Conservation (phyloP, 2,113 vertebrate species). For the Gambusia affinis region DNA sequence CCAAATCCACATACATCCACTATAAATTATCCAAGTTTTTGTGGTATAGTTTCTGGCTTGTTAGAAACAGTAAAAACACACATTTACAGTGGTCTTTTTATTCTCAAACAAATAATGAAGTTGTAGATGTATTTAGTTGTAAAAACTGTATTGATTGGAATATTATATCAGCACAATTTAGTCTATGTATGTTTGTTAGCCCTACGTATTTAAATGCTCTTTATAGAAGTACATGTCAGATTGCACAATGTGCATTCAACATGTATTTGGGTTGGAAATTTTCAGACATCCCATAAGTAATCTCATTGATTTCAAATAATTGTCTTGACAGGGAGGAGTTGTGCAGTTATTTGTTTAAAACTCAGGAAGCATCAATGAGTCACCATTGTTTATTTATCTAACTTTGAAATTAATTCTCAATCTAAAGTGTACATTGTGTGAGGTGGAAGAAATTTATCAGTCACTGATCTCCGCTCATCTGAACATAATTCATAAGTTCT, state of each 20-base stretch:
- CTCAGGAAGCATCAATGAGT: not conserved
- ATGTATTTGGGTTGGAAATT: not conserved
- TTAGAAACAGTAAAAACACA: no score
- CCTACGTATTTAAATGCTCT: no score
- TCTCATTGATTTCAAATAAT: not conserved
- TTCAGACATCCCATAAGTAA: no score
- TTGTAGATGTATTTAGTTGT: not conserved
- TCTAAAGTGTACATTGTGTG: slow-evolving; percentile 11
- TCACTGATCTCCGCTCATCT: not conserved
- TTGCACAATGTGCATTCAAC: not conserved
- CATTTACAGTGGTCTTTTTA: not conserved
- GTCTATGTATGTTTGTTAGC: no score
- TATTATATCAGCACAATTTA: no score
- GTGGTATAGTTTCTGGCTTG: no score
- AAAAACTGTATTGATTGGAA: no score
- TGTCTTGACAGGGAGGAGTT: no score
- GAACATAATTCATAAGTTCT: slow-evolving; percentile 17
- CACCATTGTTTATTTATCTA: not conserved
- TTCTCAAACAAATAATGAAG: not conserved
- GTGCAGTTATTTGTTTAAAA: not conserved
- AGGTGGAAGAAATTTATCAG: not conserved
- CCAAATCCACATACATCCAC: no score
- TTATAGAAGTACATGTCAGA: not conserved
- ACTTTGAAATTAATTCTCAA: not conserved
- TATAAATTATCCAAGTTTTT: no score